A percentile compares a stretch with the other conserved stretches of the same genome.
phyloP scores from a whole-genome alignment of 2,797 vertebrate genomes.

The Heteromormyrus szaboi region DNA sequence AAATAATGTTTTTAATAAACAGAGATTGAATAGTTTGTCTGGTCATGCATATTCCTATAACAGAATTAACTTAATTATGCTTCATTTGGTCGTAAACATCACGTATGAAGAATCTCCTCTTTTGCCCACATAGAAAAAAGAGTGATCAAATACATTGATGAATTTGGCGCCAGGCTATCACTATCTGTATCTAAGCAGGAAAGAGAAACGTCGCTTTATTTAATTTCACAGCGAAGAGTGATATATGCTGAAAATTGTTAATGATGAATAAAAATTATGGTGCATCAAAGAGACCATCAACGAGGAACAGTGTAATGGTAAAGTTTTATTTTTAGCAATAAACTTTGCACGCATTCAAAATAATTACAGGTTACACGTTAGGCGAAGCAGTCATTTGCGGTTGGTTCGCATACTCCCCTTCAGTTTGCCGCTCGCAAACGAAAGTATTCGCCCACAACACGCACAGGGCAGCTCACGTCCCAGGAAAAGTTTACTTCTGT shows the following conservation, averaged over 20 bases:
- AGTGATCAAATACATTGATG: not conserved
- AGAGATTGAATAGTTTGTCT: not conserved
- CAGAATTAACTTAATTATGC: not conserved
- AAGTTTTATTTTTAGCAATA: constrained; percentile 17
- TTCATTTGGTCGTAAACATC: not conserved
- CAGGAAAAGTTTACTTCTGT: constrained; percentile 8
- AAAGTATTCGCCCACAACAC: constrained; percentile 18
- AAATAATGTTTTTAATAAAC: not conserved
- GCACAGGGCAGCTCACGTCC: constrained; percentile 7
- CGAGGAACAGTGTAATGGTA: constrained; percentile 15
- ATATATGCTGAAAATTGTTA: not conserved
- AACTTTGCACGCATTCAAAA: constrained; percentile 17
- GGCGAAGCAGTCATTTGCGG: constrained; percentile 14
- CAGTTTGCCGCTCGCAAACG: constrained; percentile 9
- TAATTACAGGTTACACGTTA: constrained; percentile 13
- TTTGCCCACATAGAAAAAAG: not conserved
- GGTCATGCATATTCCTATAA: not conserved
- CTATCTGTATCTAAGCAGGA: not conserved
- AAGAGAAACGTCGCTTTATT: not conserved
- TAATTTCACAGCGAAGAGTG: not conserved
- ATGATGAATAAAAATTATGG: constrained; percentile 7
- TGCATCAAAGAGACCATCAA: not conserved
- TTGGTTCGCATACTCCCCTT: constrained; percentile 14
- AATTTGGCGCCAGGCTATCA: not conserved
- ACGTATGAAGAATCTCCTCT: not conserved